A percentile compares a stretch with the other conserved stretches of the same genome.
phyloP scores from a whole-genome alignment of 1,140 invertebrate genomes.

The Lepidotrigona ventralis region DNA sequence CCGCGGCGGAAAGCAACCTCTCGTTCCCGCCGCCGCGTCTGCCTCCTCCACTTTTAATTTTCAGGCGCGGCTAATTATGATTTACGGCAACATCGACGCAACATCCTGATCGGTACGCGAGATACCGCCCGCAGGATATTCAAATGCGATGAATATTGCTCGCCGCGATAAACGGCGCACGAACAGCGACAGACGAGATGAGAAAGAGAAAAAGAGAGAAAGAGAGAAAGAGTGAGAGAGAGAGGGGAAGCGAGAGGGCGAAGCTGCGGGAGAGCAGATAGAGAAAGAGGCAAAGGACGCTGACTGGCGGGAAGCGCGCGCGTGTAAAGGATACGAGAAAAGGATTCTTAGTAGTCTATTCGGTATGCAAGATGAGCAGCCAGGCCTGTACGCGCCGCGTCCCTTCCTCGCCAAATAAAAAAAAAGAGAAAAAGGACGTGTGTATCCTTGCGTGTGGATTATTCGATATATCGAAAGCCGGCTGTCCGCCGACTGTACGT shows the following conservation, averaged over 20 bases:
- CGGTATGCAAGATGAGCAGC: conserved; percentile 68
- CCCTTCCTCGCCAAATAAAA: conserved; percentile 52
- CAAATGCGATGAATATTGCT: conserved; percentile 78
- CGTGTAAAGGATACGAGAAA: conserved; percentile 66
- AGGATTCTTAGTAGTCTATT: conserved; percentile 70
- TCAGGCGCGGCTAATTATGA: conserved; percentile 77
- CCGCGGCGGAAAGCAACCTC: conserved; percentile 51
- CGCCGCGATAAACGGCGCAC: conserved; percentile 71
- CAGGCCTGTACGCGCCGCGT: conserved; percentile 62
- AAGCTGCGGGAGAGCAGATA: conserved; percentile 45
- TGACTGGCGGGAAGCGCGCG: conserved; percentile 45
- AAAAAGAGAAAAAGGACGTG: conserved; percentile 37
- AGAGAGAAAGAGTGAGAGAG: conserved; percentile 23
- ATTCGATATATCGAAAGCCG: conserved; percentile 38
- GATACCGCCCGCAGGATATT: conserved; percentile 76
- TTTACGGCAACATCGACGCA: conserved; percentile 77
- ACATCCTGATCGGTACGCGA: conserved; percentile 76
- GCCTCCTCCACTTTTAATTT: conserved; percentile 70
- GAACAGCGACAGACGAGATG: conserved; percentile 61
- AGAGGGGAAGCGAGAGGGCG: conserved; percentile 39
- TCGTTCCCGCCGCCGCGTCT: neutral
- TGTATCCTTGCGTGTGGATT: conserved; percentile 54
- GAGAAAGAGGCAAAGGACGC: conserved; percentile 24
- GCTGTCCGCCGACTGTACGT: neutral
- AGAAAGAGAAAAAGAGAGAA: conserved; percentile 33